Evolutionary conservation across 2,797 vertebrate genomes (phyloP), one percentile per base, ranked within the genome.

Genomic region (Esox lucius): DNA sequence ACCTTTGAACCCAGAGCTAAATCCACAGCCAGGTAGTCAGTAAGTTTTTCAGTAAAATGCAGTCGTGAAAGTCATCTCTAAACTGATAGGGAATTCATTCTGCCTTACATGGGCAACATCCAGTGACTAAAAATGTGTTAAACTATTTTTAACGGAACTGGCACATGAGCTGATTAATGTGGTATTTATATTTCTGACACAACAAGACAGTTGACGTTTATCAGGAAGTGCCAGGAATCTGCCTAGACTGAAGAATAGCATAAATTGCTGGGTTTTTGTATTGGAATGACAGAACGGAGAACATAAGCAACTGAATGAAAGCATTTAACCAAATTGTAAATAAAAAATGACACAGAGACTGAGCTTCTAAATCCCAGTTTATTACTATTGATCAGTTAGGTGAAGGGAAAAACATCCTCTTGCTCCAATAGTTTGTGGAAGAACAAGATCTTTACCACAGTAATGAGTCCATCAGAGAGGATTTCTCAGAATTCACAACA

Each of bases 361-460:
- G 19, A 80, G 78, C 78, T 81, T 91, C 66, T 85, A 78, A 71
- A 70, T 86, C 24, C 68, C 75, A 80, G 48, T 91, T 90, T 90
- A 90, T 83, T 89, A 77, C 83, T 88, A 88, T 87, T 84, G 83
- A 84, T 89, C 86, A 85, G 64, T 88, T 83, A 78, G 28, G 86
- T 82, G 88, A 81, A 89, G 90, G 89, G 83, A 85, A 69, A 28
- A 88, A 85, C 84, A 70, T 76, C 88, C 68, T 35, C 82, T 86
- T 88, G 78, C 82, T 81, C 53, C 22, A 3, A 24, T 24, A 26
- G n/a, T 61, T 89, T 73, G 78, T 75, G 33, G 70, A 3, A 80
- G 87, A 87, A 90, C 17, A 72, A 42, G 12, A 84, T 87, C 81
- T 76, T 73, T 85, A 78, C 74, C 77, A 80, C 83, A 39, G 70